phyloP scores from a whole-genome alignment of 1,140 invertebrate species.

The Pachypsylla venusta region DNA sequence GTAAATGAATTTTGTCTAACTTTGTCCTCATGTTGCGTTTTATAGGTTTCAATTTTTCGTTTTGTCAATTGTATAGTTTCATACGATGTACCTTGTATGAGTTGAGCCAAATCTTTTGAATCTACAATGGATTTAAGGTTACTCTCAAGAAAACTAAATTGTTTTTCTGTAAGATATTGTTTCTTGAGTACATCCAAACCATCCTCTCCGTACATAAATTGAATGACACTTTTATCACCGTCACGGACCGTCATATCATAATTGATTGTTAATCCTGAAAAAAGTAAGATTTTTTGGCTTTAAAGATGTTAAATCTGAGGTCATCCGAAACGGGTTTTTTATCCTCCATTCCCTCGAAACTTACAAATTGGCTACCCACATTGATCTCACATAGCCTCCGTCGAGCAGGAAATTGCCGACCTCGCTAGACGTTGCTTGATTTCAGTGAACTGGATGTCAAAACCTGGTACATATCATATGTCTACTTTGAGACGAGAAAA shows the following conservation, averaged over 20 bases:
- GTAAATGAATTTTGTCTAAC: conserved; percentile 21
- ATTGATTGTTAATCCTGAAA: conserved; percentile 46
- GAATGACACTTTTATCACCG: conserved; percentile 83
- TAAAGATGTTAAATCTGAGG: too few relatives aligned
- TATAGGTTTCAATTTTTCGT: conserved; percentile 44
- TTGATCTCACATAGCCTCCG: too few relatives aligned
- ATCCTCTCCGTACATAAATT: conserved; percentile 97
- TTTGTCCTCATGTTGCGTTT: conserved; percentile 33
- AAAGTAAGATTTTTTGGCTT: too few relatives aligned
- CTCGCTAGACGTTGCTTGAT: too few relatives aligned
- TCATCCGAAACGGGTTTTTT: too few relatives aligned
- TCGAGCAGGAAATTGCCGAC: too few relatives aligned
- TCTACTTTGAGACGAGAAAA: too few relatives aligned
- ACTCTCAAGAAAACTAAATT: conserved; percentile 63
- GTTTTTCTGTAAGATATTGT: conserved; percentile 65
- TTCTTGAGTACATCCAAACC: conserved; percentile 81
- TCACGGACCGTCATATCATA: conserved; percentile 94
- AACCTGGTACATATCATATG: too few relatives aligned
- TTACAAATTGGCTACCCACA: too few relatives aligned
- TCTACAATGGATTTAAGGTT: conserved; percentile 54
- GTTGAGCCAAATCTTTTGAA: conserved; percentile 37
- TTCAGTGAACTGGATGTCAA: too few relatives aligned
- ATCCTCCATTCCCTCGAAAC: too few relatives aligned
- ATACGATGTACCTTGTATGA: conserved; percentile 37
- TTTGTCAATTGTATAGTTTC: conserved; percentile 30